Evolutionary conservation across 1,140 invertebrate genomes (phyloP).

Genomic region (Portunus trituberculatus): DNA sequence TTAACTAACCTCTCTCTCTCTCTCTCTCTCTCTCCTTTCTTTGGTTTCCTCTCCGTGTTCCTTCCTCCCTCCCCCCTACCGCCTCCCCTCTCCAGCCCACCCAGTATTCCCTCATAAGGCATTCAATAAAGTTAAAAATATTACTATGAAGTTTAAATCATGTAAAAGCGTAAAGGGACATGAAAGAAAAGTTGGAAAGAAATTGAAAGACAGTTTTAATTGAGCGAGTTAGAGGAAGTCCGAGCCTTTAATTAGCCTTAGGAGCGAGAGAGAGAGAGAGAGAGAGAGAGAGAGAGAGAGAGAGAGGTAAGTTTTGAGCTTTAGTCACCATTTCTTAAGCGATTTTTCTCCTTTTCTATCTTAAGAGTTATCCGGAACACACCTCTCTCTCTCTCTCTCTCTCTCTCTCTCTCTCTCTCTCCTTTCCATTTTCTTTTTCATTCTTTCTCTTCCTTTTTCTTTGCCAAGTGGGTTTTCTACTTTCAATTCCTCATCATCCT

Average conservation of each 20-base stretch:
- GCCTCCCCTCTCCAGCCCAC: no score
- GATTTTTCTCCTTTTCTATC: background rate
- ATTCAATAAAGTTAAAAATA: no score
- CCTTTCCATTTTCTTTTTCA: background rate
- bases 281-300: slow-evolving; percentile 63
- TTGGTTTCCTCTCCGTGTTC: no score
- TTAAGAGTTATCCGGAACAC: background rate
- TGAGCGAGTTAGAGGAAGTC: no score
- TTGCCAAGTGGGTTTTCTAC: background rate
- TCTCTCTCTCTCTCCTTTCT: no score
- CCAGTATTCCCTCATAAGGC: no score
- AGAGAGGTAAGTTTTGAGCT: slow-evolving; percentile 43
- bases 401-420: slow-evolving; percentile 43
- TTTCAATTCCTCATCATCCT: background rate
- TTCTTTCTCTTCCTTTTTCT: background rate
- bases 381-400: slow-evolving; percentile 38
- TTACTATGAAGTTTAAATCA: background rate
- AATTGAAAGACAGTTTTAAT: background rate
- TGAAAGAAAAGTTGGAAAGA: background rate
- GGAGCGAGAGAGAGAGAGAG: slow-evolving; percentile 44
- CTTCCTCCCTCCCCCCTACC: no score
- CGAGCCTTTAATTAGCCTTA: no score
- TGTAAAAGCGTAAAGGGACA: background rate
- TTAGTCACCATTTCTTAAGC: background rate
- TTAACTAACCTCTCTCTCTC: no score